Evolutionary conservation across 2,888 invertebrate genomes (phyloP).

Genomic region (Tipula lateralis): DNA sequence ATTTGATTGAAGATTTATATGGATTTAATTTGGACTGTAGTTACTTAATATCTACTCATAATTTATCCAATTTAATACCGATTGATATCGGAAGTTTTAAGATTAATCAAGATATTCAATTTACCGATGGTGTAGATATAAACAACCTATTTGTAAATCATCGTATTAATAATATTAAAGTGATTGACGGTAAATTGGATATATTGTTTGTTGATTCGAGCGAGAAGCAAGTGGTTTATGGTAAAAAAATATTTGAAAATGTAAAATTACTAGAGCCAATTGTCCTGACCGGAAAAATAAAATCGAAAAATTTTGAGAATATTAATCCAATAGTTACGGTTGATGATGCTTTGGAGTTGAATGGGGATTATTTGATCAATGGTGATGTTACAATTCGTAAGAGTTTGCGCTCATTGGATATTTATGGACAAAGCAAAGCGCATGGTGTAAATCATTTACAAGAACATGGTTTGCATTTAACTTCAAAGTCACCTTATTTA

Average conservation of each 20-base stretch:
- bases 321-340: conserved; percentile 51
- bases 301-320: conserved; percentile 42
- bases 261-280: conserved; percentile 50
- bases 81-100: conserved; percentile 46
- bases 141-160: conserved; percentile 47
- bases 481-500: conserved; percentile 34
- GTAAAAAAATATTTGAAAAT: conserved; percentile 49
- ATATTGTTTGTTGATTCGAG: conserved; percentile 47
- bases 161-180: conserved; percentile 51
- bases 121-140: conserved; percentile 45
- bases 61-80: conserved; percentile 44
- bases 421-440: conserved; percentile 36
- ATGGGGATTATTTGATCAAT: conserved; percentile 48
- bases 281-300: conserved; percentile 46
- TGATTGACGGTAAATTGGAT: conserved; percentile 48
- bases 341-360: conserved; percentile 46
- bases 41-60: conserved; percentile 40
- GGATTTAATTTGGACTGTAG: conserved; percentile 41
- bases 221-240: conserved; percentile 49
- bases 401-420: conserved; percentile 42
- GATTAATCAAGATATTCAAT: conserved; percentile 50
- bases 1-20: conserved; percentile 40
- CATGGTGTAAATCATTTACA: conserved; percentile 1
- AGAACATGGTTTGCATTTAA: conserved; percentile 38
- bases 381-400: conserved; percentile 51